phyloP scores from a whole-genome alignment of 2,113 vertebrate species.

The Bambusicola thoracicus region DNA sequence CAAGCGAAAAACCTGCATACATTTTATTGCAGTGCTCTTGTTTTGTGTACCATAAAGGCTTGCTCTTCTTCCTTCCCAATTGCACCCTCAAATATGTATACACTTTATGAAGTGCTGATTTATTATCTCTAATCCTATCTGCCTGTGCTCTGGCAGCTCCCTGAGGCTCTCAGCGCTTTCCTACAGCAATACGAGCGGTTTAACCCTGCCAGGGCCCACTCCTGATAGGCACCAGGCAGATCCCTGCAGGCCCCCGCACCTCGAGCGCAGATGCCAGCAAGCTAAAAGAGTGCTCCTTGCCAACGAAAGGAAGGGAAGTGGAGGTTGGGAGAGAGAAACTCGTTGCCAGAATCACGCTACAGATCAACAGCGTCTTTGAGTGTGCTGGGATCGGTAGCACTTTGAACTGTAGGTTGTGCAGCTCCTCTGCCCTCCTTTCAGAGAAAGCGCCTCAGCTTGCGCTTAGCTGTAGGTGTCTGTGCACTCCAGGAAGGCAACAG shows the following conservation, averaged over 20 bases:
- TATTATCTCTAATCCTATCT: not conserved
- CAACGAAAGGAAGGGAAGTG: not conserved
- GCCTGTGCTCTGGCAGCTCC: not conserved
- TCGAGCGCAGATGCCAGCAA: not conserved
- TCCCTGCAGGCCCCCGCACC: not conserved
- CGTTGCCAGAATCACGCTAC: not conserved
- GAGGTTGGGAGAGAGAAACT: not conserved
- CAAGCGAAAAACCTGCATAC: not conserved
- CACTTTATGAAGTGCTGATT: not conserved
- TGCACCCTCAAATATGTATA: not conserved
- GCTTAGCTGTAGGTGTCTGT: not conserved
- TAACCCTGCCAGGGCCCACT: not conserved
- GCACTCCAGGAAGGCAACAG: conserved; percentile 31
- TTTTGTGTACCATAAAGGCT: not conserved
- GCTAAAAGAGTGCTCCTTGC: not conserved
- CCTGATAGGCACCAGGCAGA: not conserved
- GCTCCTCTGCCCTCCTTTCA: not conserved
- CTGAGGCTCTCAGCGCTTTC: not conserved
- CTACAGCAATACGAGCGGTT: not conserved
- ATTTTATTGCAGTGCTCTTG: not conserved
- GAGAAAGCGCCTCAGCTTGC: not conserved
- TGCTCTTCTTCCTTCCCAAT: not conserved
- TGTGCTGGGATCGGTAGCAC: not conserved
- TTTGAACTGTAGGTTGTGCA: not conserved
- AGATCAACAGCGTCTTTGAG: not conserved